phyloP scores from a whole-genome alignment of 2,797 vertebrate genomes.

The Basileuterus tristriatus region DNA sequence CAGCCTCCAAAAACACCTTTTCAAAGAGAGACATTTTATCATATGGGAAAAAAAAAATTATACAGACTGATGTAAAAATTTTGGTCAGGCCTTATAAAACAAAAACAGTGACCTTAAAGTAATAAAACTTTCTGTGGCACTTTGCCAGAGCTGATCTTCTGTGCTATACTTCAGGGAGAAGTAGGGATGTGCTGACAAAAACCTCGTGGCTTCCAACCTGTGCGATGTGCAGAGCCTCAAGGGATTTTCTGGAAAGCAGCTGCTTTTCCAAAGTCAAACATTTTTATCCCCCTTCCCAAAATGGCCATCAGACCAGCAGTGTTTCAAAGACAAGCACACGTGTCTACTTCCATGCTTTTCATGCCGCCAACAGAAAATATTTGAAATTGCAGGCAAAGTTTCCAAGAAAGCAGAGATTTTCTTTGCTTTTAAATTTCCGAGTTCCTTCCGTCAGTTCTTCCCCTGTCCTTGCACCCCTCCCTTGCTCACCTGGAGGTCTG shows the following conservation, averaged over 20 bases:
- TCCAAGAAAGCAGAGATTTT: not conserved
- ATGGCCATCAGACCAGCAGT: not conserved
- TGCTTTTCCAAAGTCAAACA: not conserved
- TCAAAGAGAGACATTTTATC: not conserved
- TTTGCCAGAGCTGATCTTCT: not conserved
- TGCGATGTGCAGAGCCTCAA: rapidly evolving
- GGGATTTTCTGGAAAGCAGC: not conserved
- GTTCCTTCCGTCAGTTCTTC: not conserved
- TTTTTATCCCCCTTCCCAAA: not conserved
- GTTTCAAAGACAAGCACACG: not conserved
- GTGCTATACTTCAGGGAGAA: not conserved
- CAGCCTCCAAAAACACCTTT: not conserved
- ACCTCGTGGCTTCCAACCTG: not conserved
- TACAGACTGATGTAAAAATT: not conserved
- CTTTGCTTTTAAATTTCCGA: not conserved
- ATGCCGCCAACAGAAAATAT: not conserved
- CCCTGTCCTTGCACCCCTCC: not conserved
- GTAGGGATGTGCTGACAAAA: not conserved
- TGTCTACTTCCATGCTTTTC: not conserved
- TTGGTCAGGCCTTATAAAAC: not conserved
- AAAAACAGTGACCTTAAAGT: not conserved
- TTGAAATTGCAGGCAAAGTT: not conserved
- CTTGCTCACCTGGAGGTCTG: not conserved
- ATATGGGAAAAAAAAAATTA: not conserved
- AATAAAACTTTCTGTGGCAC: not conserved